A percentile compares a stretch with the other conserved stretches of the same genome.
Evolutionary conservation across 2,113 vertebrate species (phyloP).

Genomic region (Brienomyrus brachyistius): DNA sequence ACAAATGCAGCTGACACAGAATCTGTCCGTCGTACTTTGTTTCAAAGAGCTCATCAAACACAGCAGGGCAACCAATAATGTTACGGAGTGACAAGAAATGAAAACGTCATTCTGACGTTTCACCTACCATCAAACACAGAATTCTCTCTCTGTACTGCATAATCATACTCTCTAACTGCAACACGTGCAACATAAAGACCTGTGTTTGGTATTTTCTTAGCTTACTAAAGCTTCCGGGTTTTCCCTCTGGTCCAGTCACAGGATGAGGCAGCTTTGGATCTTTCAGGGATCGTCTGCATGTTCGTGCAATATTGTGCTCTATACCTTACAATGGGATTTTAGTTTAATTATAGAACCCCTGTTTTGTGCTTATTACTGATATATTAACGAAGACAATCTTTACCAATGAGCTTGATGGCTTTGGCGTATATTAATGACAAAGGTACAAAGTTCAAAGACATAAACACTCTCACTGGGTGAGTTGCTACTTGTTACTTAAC

Average conservation of each 20-base stretch:
- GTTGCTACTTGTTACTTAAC: neutral
- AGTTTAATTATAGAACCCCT: neutral
- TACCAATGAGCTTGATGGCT: neutral
- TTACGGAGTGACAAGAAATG: neutral
- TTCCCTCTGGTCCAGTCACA: neutral
- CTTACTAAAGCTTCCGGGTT: neutral
- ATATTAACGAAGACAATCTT: neutral
- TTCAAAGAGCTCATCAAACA: neutral
- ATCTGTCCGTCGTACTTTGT: neutral
- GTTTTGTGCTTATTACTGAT: neutral
- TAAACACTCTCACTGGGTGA: neutral
- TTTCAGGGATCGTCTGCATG: neutral
- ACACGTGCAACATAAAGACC: neutral
- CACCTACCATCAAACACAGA: neutral
- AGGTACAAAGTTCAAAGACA: neutral
- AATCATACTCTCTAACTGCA: neutral
- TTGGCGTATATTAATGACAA: neutral
- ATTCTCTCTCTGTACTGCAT: neutral
- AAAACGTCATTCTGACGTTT: neutral
- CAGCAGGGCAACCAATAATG: neutral
- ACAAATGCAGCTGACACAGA: neutral
- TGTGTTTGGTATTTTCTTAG: neutral
- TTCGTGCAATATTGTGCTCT: neutral
- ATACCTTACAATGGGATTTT: neutral
- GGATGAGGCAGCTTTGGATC: neutral